These are phyloP conservation scores for Prorops nasuta DNA, from an alignment of 1,140 invertebrate genomes.

Conservation along the genomic window DNA sequence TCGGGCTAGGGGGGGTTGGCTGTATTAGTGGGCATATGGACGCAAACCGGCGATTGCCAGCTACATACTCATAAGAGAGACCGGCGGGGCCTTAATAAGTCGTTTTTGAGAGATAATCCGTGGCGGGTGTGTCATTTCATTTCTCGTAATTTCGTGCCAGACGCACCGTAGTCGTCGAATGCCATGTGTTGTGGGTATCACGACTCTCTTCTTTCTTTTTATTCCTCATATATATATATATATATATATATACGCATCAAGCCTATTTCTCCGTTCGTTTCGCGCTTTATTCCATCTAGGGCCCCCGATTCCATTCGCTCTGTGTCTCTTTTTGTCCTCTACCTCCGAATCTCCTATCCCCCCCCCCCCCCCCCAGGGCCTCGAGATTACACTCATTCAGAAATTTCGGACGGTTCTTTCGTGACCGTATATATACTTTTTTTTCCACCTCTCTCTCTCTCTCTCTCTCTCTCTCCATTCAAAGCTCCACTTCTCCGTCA, in stretches of 20 bases:
- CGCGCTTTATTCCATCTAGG: constrained; percentile 4
- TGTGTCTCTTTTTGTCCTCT: no score
- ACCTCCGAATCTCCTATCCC: constrained; percentile 7
- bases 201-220: no score
- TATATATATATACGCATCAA: no score
- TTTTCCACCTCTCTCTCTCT: constrained; percentile 2
- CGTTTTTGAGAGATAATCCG: constrained; percentile 53
- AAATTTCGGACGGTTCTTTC: constrained; percentile 27
- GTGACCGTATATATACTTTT: no score
- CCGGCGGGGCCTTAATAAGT: constrained; percentile 46
- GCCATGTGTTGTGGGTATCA: no score
- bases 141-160: constrained; percentile 50
- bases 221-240: no score
- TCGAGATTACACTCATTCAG: constrained; percentile 45
- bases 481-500: constrained; percentile 10
- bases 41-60: background rate
- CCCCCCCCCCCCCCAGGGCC: constrained; percentile 12
- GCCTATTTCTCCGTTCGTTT: no score
- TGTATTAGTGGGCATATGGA: no score
- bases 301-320: background rate
- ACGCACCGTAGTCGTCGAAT: no score
- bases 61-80: background rate
- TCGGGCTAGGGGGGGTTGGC: no score
- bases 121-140: constrained; percentile 53
- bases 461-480: constrained; percentile 1